Evolutionary conservation across 2,113 vertebrate genomes (phyloP).

Genomic region (Pimephales promelas): DNA sequence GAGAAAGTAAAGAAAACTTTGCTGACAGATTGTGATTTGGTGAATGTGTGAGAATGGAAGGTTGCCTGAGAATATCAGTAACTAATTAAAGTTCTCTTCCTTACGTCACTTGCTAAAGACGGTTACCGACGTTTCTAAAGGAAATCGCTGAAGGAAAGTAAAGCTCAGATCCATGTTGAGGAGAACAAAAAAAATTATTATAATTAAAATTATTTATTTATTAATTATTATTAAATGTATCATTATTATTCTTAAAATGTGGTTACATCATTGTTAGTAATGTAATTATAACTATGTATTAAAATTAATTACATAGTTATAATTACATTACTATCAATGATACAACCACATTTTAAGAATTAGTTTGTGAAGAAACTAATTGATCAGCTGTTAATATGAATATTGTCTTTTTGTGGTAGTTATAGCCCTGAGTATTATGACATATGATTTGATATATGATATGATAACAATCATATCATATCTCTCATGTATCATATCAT

Average conservation of each 20-base stretch:
- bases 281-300: no score
- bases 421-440: not conserved
- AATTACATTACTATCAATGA: not conserved
- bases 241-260: no score
- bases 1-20: conserved; percentile 57
- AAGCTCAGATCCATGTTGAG: conserved; percentile 15
- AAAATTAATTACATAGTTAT: no score
- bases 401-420: not conserved
- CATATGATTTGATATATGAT: no score
- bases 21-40: conserved; percentile 79
- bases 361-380: not conserved
- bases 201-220: no score
- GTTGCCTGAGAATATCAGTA: conserved; percentile 56
- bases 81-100: conserved; percentile 52
- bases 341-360: not conserved
- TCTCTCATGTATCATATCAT: no score
- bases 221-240: no score
- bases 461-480: no score
- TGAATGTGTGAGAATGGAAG: conserved; percentile 72
- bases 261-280: no score
- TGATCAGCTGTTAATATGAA: not conserved
- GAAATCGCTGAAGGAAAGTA: conserved; percentile 56
- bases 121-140: conserved; percentile 59
- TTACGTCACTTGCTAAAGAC: conserved; percentile 46
- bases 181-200: not conserved